Evolutionary conservation across 2,888 invertebrate species (phyloP), one percentile per base, ranked within the genome.

Genomic region (Polietes domitor): DNA sequence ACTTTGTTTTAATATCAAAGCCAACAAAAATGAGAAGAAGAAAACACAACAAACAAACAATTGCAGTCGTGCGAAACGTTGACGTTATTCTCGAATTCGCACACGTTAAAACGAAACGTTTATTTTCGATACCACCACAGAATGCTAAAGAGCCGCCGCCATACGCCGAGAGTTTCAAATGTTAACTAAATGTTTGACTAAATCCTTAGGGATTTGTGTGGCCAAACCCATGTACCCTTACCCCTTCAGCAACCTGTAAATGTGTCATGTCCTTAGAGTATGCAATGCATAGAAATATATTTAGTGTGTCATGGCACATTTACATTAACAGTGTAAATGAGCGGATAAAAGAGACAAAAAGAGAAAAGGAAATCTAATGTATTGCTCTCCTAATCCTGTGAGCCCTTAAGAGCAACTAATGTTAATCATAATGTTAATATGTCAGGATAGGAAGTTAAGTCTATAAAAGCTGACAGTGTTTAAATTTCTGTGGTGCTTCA

Each of bases 1-100:
- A 47, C 47, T 47, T 37, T 37, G 7, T 9, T 37, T 7, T 47
- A 5, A 1, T 47, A 2, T n/a, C 47, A 47, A 47, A 7, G 12
- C 12, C n/a, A 47, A n/a, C n/a, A n/a, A n/a, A n/a, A n/a, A n/a
- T n/a, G n/a, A n/a, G n/a, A n/a, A 47, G 4, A 47, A 12, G 12
- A 47, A 32, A 4, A 61, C 32, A 61, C 32, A 32, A 61, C n/a
- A 7, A 61, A 61, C 24, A n/a, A 28, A 61, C 24, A 32, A 2
- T 61, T 5, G 3, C 61, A 61, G n/a, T 28, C 61, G 61, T 61
- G 61, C 61, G 32, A 28, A 61, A 32, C 61, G 61, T 61, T 32
- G 58, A 26, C 58, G 58, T 58, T 26, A 58, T 58, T 26, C 3
- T 26, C 15, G 28, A 32, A 32, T 61, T 61, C 9, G 15, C 17